Evolutionary conservation across 37 sponge, comb jelly and placozoan species (phyloP), one percentile per base, ranked within the genome.

Genomic region (Petrosia ficiformis): DNA sequence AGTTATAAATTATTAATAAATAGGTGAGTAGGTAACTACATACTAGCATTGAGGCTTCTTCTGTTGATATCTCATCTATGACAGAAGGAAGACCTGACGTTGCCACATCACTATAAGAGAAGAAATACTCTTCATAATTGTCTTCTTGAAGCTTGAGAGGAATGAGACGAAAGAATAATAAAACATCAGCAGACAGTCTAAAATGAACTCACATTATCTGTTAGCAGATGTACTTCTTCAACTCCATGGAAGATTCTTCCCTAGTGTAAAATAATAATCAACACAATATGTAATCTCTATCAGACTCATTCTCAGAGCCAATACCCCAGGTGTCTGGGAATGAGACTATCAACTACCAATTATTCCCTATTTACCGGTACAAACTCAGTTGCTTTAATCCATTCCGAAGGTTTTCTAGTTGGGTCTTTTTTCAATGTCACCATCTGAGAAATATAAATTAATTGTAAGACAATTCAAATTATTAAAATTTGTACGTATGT

Each of bases 351-450:
- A n/a, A n/a, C n/a, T n/a, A n/a, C n/a, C n/a, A n/a, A n/a, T n/a
- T n/a, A n/a, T n/a, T n/a, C n/a, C n/a, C n/a, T n/a, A 68, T 82
- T 84, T 88, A 88, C 93, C n/a, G 89, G 82, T 37, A 92, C 67
- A 80, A 92, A 83, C 56, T 88, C 89, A 37, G 85, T 36, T 25
- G 93, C 93, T 32, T 83, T 59, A 26, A 63, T 72, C 89, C 90
- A 89, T 31, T 84, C 77, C 28, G 65, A 71, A 44, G 83, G 83
- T 14, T 69, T 70, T 32, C 71, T 82, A 21, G 82, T 65, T 24
- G 82, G 83, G 57, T 88, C 79, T 26, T 78, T 78, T 41, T 16
- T 74, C 61, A 82, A 59, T 0, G 83, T 64, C 58, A 77, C 83
- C 65, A 77, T 39, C 76, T 70, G 35, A 34, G n/a, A 38, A 68